Percentiles rank a stretch among this genome's conserved stretches.
These are phyloP conservation scores for Rhabdophis nuchalis DNA, from an alignment of 2,797 vertebrate species.

Conservation along the genomic window DNA sequence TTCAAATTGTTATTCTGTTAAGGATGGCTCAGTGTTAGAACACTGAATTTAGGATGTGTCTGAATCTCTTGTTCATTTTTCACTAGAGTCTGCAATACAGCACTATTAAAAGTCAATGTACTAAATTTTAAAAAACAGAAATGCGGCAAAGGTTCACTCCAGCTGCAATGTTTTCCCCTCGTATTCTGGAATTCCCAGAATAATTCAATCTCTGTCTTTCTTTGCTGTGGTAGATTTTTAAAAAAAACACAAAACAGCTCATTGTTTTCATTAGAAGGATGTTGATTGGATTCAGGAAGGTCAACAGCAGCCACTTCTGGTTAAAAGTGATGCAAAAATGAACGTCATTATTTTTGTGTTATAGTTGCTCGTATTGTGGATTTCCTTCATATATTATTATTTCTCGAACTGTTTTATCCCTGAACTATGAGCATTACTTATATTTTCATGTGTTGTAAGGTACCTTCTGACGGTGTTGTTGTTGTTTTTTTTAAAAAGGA, in stretches of 20 bases:
- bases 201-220: not conserved
- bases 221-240: not conserved
- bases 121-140: not conserved
- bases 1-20: not conserved
- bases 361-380: not conserved
- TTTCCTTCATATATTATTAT: not conserved
- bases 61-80: not conserved
- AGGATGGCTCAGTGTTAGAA: not conserved
- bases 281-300: not conserved
- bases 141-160: not conserved
- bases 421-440: not conserved
- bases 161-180: not conserved
- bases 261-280: not conserved
- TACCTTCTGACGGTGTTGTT: not conserved
- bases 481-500: not conserved
- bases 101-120: not conserved
- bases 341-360: not conserved
- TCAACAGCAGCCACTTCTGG: too few relatives aligned
- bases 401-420: not conserved
- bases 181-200: not conserved
- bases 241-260: not conserved
- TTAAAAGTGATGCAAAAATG: not conserved
- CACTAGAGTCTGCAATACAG: not conserved
- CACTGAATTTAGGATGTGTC: not conserved
- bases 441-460: not conserved